These are phyloP conservation scores for Tyrannus savana DNA, from an alignment of 2,113 vertebrate genomes.

Conservation along the genomic window DNA sequence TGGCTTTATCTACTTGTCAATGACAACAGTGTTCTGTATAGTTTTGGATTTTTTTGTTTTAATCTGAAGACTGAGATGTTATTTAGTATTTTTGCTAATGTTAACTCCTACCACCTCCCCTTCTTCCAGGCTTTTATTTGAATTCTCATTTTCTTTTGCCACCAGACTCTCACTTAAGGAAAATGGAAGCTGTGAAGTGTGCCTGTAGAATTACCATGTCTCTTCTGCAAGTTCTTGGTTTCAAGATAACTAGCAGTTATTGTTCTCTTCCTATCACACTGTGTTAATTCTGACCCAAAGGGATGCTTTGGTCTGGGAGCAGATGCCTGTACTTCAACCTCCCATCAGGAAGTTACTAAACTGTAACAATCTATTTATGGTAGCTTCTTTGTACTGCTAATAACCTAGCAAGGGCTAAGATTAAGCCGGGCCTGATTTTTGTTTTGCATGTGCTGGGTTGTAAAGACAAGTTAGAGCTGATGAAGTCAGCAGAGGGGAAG, in stretches of 20 bases:
- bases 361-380: conserved; percentile 60
- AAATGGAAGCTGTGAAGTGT: background rate
- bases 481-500: conserved; percentile 65
- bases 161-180: background rate
- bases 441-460: background rate
- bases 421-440: conserved; percentile 45
- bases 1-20: background rate
- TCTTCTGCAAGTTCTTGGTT: background rate
- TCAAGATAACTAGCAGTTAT: background rate
- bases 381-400: conserved; percentile 45
- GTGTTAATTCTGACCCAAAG: background rate
- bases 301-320: background rate
- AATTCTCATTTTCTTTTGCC: background rate
- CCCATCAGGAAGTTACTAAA: conserved; percentile 55
- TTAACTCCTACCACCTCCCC: background rate
- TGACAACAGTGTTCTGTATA: background rate
- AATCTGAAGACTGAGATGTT: background rate
- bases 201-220: background rate
- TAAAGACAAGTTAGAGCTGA: background rate
- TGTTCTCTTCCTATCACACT: background rate
- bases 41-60: background rate
- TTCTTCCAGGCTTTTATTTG: background rate
- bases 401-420: conserved; percentile 27
- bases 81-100: background rate
- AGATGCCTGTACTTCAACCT: conserved; percentile 22